Conservation (phyloP, 1,140 invertebrate genomes). For the Caenorhabditis latens region DNA sequence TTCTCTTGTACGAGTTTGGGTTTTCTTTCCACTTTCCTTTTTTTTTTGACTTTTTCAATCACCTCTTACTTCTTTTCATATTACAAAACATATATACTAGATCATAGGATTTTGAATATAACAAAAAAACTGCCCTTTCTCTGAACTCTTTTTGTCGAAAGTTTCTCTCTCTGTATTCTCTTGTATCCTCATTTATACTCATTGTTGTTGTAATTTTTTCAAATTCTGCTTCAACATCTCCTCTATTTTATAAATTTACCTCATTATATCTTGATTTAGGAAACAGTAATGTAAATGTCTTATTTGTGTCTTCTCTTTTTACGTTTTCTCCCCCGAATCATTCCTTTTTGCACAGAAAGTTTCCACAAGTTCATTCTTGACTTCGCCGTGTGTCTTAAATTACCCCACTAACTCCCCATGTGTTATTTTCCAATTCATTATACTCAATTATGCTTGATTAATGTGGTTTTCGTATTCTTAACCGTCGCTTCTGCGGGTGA, state of each 20-base stretch:
- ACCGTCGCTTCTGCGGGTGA: slow-evolving; percentile 49
- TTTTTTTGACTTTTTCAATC: not conserved
- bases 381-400: slow-evolving; percentile 34
- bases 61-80: slow-evolving; percentile 49
- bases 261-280: slow-evolving; percentile 22
- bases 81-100: slow-evolving; percentile 40
- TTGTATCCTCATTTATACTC: not conserved
- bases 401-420: not conserved
- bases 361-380: not conserved
- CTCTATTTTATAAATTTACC: slow-evolving; percentile 13
- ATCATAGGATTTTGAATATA: slow-evolving; percentile 45
- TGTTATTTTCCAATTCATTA: not conserved
- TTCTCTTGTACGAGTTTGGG: slow-evolving; percentile 48
- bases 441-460: not conserved
- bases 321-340: not conserved
- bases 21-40: not conserved
- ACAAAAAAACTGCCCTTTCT: slow-evolving; percentile 2
- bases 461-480: slow-evolving; percentile 19
- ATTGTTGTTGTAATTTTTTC: no score
- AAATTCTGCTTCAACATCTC: no score
- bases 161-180: not conserved
- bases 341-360: slow-evolving; percentile 48
- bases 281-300: slow-evolving; percentile 29
- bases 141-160: slow-evolving; percentile 2
- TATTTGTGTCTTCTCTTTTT: no score